A percentile compares a stretch with the other conserved stretches of the same genome.
Conservation (phyloP, 37 sponge, comb jelly and placozoan species). For the Amphimedon queenslandica region DNA sequence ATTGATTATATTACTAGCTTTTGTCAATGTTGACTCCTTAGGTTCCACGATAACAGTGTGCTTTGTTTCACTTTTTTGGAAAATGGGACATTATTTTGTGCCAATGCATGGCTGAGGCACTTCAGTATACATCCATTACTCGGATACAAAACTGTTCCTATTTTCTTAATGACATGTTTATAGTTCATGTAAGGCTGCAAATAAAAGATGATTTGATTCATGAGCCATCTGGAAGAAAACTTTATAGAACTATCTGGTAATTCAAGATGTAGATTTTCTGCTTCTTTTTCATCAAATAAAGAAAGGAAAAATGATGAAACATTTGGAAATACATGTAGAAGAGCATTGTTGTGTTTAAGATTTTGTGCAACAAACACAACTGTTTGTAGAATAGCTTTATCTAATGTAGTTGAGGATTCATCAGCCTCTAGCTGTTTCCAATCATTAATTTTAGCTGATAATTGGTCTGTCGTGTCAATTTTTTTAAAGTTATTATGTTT, state of each 20-base stretch:
- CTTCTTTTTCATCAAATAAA: not conserved
- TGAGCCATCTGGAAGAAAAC: constrained; percentile 7
- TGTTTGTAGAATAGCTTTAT: not conserved
- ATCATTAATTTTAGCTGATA: not conserved
- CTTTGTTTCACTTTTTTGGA: not conserved
- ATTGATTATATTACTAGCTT: constrained; percentile 5
- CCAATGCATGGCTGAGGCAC: too few relatives aligned
- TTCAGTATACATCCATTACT: not conserved
- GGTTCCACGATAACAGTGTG: not conserved
- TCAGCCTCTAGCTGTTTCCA: not conserved
- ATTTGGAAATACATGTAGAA: not conserved
- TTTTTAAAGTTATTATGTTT: not conserved
- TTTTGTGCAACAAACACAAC: constrained; percentile 9
- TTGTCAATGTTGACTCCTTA: not conserved
- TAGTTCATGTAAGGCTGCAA: constrained; percentile 5
- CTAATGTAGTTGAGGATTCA: not conserved
- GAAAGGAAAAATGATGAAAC: not conserved
- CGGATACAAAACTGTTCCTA: constrained; percentile 2
- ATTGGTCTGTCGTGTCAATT: not conserved
- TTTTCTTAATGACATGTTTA: not conserved
- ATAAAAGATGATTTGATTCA: constrained; percentile 2
- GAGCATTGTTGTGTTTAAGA: not conserved
- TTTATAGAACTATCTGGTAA: not conserved
- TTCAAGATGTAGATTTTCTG: not conserved
- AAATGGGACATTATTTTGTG: not conserved